Conservation (phyloP, 2,888 invertebrate species). For the Callosobruchus maculatus region DNA sequence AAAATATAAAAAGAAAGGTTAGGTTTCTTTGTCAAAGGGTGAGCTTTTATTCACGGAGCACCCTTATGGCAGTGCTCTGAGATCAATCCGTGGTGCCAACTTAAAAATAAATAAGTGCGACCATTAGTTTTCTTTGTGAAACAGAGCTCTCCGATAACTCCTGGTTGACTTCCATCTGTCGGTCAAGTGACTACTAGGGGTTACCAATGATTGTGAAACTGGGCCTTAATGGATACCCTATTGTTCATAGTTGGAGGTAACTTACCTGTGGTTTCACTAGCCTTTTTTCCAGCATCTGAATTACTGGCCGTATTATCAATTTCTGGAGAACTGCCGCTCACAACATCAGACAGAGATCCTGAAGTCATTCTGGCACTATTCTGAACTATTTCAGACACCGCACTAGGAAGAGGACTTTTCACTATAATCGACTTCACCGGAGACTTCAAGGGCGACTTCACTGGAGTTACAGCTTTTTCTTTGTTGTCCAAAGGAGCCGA, state of each 20-base stretch:
- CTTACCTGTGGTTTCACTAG: constrained; percentile 44
- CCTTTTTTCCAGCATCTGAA: constrained; percentile 41
- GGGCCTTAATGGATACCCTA: too few species aligned
- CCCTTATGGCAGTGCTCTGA: too few species aligned
- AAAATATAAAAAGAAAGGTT: too few species aligned
- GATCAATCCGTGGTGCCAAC: too few species aligned
- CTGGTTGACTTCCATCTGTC: too few species aligned
- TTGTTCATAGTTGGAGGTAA: background rate
- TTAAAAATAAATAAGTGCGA: too few species aligned
- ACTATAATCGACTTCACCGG: constrained; percentile 26
- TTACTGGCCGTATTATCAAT: constrained; percentile 52
- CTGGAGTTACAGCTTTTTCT: constrained; percentile 18
- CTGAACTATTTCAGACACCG: constrained; percentile 41
- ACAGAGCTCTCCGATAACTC: too few species aligned
- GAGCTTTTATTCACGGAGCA: too few species aligned
- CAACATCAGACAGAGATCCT: constrained; percentile 61
- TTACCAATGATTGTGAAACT: too few species aligned
- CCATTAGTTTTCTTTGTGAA: too few species aligned
- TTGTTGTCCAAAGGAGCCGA: constrained; percentile 13
- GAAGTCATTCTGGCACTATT: constrained; percentile 51
- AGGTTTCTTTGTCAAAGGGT: too few species aligned
- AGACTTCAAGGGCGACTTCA: constrained; percentile 34
- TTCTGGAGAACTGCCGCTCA: constrained; percentile 64
- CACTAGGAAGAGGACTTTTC: constrained; percentile 50
- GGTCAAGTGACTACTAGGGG: too few species aligned